Percentiles rank a stretch among this genome's conserved stretches.
phyloP scores from a whole-genome alignment of 2,113 vertebrate genomes.

The Orthonyx spaldingii region DNA sequence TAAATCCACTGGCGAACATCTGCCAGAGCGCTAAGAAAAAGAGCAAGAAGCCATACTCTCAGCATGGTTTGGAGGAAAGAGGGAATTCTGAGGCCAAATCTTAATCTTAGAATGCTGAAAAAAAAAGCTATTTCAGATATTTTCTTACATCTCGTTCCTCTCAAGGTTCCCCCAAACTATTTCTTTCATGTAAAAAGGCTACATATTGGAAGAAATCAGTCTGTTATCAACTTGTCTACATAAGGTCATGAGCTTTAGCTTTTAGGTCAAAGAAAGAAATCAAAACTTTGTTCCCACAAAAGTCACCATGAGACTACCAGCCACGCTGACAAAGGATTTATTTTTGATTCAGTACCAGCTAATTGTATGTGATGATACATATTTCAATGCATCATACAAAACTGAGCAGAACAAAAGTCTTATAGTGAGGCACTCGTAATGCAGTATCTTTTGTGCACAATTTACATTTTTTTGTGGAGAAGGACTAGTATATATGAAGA shows the following conservation, averaged over 20 bases:
- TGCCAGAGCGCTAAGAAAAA: neutral
- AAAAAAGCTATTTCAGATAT: neutral
- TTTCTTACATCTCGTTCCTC: neutral
- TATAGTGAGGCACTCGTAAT: neutral
- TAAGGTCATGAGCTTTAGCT: neutral
- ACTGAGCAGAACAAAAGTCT: neutral
- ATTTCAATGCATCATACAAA: neutral
- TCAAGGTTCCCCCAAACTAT: neutral
- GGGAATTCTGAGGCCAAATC: neutral
- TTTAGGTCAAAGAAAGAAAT: neutral
- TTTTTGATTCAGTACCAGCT: neutral
- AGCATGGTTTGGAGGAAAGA: neutral
- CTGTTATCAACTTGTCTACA: neutral
- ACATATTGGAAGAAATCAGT: neutral
- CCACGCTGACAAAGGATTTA: neutral
- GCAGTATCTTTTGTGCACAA: neutral
- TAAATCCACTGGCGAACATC: neutral
- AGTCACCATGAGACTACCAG: neutral
- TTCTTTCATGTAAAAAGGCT: neutral
- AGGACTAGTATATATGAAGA: neutral
- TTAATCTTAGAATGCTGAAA: neutral
- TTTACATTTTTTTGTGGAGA: neutral
- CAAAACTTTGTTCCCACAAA: neutral
- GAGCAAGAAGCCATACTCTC: neutral
- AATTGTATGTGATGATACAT: neutral